phyloP scores from a whole-genome alignment of 2,888 invertebrate species.

The Habrosyne pyritoides region DNA sequence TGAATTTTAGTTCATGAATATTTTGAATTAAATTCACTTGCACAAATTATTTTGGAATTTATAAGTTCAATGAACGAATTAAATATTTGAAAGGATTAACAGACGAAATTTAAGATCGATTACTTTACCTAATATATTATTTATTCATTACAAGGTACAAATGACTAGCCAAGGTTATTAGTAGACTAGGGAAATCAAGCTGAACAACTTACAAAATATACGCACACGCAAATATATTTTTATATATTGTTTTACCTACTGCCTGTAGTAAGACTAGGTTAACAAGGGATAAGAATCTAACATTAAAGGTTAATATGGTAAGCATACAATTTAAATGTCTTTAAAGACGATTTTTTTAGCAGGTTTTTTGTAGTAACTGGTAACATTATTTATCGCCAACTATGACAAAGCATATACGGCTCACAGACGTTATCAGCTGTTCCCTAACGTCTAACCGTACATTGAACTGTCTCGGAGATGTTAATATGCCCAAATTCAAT shows the following conservation, averaged over 20 bases:
- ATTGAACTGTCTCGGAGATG: too few species aligned
- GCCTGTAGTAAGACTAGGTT: neutral
- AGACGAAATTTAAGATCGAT: conserved; percentile 25
- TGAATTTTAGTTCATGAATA: neutral
- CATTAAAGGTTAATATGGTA: neutral
- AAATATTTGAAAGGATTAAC: conserved; percentile 30
- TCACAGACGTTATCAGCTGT: too few species aligned
- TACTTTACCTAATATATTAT: conserved; percentile 15
- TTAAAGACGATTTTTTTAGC: neutral
- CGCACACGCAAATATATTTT: conserved; percentile 17
- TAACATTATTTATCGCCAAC: neutral
- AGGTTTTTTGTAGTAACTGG: neutral
- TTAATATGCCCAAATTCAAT: too few species aligned
- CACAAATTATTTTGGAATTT: conserved; percentile 13
- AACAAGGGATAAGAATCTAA: conserved; percentile 8
- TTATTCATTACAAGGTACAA: conserved; percentile 25
- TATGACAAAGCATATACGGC: too few species aligned
- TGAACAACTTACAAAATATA: neutral
- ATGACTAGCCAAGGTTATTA: conserved; percentile 26
- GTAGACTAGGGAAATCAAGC: conserved; percentile 8
- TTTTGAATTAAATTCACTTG: neutral
- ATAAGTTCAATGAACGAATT: conserved; percentile 21
- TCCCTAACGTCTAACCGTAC: too few species aligned
- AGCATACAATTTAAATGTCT: neutral
- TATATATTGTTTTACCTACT: conserved; percentile 15